Evolutionary conservation across 1,140 invertebrate genomes (phyloP), one percentile per base, ranked within the genome.

Genomic region (Drosophila arawakana): DNA sequence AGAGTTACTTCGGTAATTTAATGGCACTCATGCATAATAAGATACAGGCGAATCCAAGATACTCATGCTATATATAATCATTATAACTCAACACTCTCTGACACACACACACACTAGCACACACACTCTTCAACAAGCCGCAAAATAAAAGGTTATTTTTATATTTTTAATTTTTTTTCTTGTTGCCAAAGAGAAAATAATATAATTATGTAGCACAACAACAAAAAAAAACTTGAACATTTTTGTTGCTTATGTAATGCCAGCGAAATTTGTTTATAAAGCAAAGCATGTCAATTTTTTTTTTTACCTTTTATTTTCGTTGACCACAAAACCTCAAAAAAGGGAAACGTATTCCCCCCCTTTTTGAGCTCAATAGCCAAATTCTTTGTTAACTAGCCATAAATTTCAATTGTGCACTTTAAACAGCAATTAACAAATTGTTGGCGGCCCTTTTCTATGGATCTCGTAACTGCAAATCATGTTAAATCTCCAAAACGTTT

Each of bases 21-120:
- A 82, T 88, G 80, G 70, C 78, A 74, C 69, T 68, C 73, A 82
- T 70, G 62, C 63, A 68, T 75, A 73, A 75, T 80, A 74, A 61
- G 78, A 68, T 54, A 39, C 69, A 61, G 72, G 62, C 78, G 65
- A 76, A 84, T 66, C 66, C 74, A 73, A 61, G 68, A 76, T 76
- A 73, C 47, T 73, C 69, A 76, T 76, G 69, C 69, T 72, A 73
- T 73, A 81, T 81, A 79, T 89, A 79, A 78, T 74, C 84, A 84
- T 84, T 61, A 80, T 66, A 82, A 70, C 83, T 77, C 46, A 58
- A 46, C 54, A 49, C 15, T 44, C 47, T 34, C 39, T 21, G 18
- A 41, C 54, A 59, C 43, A 46, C 47, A 44, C 41, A 41, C 21
- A 55, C 47, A 59, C 52, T 58, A 11, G 60, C 6, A 35, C 15